Evolutionary conservation across 2,888 invertebrate genomes (phyloP), one percentile per base, ranked within the genome.

Genomic region (Thymelicus acteon): DNA sequence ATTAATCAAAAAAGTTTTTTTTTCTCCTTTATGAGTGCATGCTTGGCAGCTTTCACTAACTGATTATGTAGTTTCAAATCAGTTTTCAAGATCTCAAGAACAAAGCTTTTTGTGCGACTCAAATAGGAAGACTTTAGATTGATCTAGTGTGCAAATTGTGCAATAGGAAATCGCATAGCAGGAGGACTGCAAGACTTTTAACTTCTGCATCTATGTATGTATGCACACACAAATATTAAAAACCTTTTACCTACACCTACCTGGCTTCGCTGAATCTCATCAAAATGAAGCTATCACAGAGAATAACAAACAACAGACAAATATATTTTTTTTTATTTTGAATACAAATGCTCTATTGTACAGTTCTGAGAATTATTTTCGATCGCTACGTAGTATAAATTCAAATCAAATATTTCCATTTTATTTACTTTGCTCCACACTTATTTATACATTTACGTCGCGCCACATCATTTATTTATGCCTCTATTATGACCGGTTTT

Each of bases 291-390:
- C 24, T 12, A 24, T 44, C 12, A 13, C 24, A 2, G 49, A 52
- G 8, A 52, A 52, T 31, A 39, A 48, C n/a, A 37, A 37, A 19
- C 19, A 19, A 19, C 63, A 39, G 63, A 49, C 37, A 15, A 49
- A 63, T n/a, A 60, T 37, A 49, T 49, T 63, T 19, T 19, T 19
- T 19, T 19, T 63, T 49, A 49, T 63, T 63, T 49, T 49, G 63
- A 63, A 63, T 63, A 49, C 15, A 63, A 64, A 64, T 64, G 52
- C 12, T 54, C 39, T 24, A 54, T 64, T 64, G 64, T 64, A 52
- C 39, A 7, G 15, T 63, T 63, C 63, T 7, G 39, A 52, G 63
- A 52, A 63, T 15, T 63, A 63, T 63, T 39, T 63, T 52, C 63
- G 63, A 52, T 37, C 15, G 39, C 12, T 1, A 12, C n/a, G 39